Conservation (phyloP, 2,888 invertebrate genomes). For the Cryptus viduatorius region DNA sequence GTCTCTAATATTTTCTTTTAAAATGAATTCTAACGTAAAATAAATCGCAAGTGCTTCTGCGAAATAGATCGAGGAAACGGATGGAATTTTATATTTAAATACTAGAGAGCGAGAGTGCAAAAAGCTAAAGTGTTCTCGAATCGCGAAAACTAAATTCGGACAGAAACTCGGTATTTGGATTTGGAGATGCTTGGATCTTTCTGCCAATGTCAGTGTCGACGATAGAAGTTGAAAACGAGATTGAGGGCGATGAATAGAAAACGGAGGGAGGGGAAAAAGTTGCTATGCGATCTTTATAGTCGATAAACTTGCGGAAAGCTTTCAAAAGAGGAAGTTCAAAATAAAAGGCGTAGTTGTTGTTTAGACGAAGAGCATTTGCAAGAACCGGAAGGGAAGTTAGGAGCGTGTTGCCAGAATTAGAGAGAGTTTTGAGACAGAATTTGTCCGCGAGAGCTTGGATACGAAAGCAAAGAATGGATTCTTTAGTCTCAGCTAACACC, state of each 20-base stretch:
- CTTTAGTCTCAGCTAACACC: slow-evolving; percentile 39
- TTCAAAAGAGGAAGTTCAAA: not conserved
- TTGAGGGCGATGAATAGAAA: not conserved
- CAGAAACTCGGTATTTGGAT: no score
- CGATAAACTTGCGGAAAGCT: not conserved
- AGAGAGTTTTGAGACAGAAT: not conserved
- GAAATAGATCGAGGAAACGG: no score
- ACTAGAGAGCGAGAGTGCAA: no score
- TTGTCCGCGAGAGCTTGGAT: slow-evolving; percentile 9
- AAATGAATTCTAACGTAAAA: no score
- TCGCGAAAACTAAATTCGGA: no score
- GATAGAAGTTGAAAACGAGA: not conserved
- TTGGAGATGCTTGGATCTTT: not conserved
- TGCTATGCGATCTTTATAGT: not conserved
- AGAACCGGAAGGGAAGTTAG: not conserved
- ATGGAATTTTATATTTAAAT: no score
- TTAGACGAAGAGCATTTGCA: not conserved
- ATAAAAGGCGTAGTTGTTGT: not conserved
- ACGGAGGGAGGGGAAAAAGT: not conserved
- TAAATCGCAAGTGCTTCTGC: no score
- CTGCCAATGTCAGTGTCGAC: not conserved
- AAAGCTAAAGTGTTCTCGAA: no score
- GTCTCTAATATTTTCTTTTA: no score
- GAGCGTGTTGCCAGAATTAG: not conserved
- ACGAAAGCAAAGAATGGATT: not conserved